Percentiles rank a stretch among this genome's conserved stretches.
These are phyloP conservation scores for Aquatica leii DNA, from an alignment of 2,888 invertebrate genomes.

Conservation along the genomic window DNA sequence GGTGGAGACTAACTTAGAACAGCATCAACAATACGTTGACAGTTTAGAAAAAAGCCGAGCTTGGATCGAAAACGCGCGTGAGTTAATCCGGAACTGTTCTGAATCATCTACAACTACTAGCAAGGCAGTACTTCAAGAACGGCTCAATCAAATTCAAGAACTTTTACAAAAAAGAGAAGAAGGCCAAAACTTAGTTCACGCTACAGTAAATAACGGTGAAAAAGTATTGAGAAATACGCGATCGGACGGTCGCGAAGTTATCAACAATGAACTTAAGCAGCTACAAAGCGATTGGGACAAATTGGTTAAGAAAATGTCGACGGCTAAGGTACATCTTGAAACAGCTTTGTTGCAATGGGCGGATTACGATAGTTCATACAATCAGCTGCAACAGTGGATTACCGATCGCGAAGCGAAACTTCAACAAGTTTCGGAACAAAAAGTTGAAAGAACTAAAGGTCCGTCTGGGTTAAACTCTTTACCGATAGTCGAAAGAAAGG, in stretches of 20 bases:
- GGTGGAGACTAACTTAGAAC: conserved; percentile 86
- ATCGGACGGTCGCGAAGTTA: conserved; percentile 87
- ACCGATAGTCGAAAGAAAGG: conserved; percentile 86
- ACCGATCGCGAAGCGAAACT: conserved; percentile 91
- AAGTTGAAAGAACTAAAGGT: conserved; percentile 80
- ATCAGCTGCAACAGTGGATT: conserved; percentile 93
- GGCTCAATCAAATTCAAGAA: conserved; percentile 81
- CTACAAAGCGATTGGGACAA: conserved; percentile 93
- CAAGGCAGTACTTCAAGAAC: conserved; percentile 82
- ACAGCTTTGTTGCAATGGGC: conserved; percentile 94
- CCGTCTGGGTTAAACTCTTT: conserved; percentile 80
- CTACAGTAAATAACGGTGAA: conserved; percentile 89
- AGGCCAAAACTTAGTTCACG: conserved; percentile 86
- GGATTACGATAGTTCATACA: conserved; percentile 92
- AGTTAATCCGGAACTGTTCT: conserved; percentile 80
- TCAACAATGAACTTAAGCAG: conserved; percentile 87
- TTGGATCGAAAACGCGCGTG: conserved; percentile 89
- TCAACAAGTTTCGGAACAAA: conserved; percentile 88
- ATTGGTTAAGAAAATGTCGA: conserved; percentile 88
- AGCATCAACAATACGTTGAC: conserved; percentile 82
- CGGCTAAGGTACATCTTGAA: conserved; percentile 89
- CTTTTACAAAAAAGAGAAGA: conserved; percentile 83
- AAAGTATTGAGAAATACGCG: conserved; percentile 87
- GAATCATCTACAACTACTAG: conserved; percentile 81
- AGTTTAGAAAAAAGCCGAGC: conserved; percentile 78